Conservation (phyloP, 2,888 invertebrate species). For the Phoenoteleia sp. region DNA sequence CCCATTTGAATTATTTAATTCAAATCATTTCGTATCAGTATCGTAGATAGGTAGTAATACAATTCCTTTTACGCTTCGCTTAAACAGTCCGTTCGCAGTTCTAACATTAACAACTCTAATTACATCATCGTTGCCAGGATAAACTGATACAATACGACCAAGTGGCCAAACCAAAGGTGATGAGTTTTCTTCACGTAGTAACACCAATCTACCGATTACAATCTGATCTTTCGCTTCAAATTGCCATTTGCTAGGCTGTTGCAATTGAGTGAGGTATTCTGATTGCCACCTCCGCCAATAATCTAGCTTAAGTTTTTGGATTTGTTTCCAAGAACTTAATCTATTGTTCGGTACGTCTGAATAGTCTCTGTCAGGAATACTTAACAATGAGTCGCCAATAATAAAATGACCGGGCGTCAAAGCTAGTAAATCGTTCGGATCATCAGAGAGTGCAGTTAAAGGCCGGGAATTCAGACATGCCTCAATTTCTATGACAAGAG, state of each 20-base stretch:
- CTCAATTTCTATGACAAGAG: no score
- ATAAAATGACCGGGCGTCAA: no score
- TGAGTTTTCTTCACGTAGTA: conserved; percentile 65
- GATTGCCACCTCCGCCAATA: conserved; percentile 61
- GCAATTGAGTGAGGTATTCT: conserved; percentile 63
- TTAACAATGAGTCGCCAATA: conserved; percentile 59
- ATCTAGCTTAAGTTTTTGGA: conserved; percentile 50
- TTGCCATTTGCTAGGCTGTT: conserved; percentile 58
- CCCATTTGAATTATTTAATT: background rate
- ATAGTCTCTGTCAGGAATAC: conserved; percentile 41
- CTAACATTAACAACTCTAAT: conserved; percentile 61
- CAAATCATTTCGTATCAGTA: background rate
- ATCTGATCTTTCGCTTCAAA: background rate
- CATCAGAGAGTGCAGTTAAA: no score
- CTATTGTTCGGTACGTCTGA: conserved; percentile 43
- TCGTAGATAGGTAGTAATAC: background rate
- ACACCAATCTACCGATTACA: conserved; percentile 50
- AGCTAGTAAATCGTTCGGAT: no score
- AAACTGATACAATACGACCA: conserved; percentile 65
- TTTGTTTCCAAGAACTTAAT: conserved; percentile 55
- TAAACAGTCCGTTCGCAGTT: background rate
- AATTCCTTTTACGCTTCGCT: background rate
- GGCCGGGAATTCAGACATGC: no score
- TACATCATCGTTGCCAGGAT: conserved; percentile 74
- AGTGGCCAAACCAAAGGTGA: conserved; percentile 74